Evolutionary conservation across 2,888 invertebrate genomes (phyloP).

Genomic region (Altica lythri): DNA sequence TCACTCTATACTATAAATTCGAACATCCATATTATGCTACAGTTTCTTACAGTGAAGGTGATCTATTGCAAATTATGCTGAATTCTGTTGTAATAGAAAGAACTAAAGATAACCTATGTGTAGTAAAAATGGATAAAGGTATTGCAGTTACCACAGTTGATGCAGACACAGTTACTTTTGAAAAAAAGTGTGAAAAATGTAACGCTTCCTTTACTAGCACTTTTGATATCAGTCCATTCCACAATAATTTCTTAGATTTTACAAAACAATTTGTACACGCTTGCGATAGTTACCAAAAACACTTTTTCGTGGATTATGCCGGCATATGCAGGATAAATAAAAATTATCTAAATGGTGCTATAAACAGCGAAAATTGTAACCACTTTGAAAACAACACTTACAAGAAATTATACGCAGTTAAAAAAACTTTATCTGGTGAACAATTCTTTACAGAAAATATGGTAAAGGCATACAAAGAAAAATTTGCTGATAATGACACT

Average conservation of each 20-base stretch:
- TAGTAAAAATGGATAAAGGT: constrained; percentile 30
- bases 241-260: constrained; percentile 24
- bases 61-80: constrained; percentile 30
- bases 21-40: constrained; percentile 43
- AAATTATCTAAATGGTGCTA: constrained; percentile 29
- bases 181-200: constrained; percentile 40
- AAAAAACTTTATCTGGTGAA: constrained; percentile 37
- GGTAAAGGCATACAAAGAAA: constrained; percentile 25
- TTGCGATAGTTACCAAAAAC: constrained; percentile 42
- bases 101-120: constrained; percentile 19
- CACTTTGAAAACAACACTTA: constrained; percentile 35
- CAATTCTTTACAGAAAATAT: constrained; percentile 32
- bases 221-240: constrained; percentile 34
- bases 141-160: constrained; percentile 28
- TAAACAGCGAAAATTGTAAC: constrained; percentile 39
- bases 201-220: constrained; percentile 27
- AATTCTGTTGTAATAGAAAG: constrained; percentile 28
- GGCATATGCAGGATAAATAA: constrained; percentile 40
- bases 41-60: constrained; percentile 36
- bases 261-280: constrained; percentile 35
- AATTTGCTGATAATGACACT: background rate
- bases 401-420: constrained; percentile 38
- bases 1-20: constrained; percentile 39
- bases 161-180: constrained; percentile 31
- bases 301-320: constrained; percentile 38